Evolutionary conservation across 2,888 invertebrate genomes (phyloP).

Genomic region (Rhagonycha lutea): DNA sequence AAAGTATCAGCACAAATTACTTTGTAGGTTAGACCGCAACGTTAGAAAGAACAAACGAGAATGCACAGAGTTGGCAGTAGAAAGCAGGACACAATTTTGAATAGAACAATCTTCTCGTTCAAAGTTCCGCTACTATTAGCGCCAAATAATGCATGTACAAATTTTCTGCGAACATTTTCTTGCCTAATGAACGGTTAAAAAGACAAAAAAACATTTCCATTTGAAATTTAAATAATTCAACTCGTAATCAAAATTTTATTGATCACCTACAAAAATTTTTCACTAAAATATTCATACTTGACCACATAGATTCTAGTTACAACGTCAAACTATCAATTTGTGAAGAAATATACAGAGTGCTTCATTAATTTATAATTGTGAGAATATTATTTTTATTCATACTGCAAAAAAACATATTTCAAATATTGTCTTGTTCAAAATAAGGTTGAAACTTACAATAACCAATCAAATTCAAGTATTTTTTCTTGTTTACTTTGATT

Average conservation of each 20-base stretch:
- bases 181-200: neutral
- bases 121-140: conserved; percentile 28
- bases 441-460: too few species aligned
- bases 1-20: neutral
- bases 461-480: too few species aligned
- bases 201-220: neutral
- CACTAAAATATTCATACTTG: neutral
- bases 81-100: conserved; percentile 42
- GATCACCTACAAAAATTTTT: neutral
- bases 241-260: neutral
- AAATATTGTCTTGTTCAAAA: too few species aligned
- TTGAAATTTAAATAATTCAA: conserved; percentile 2
- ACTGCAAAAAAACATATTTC: too few species aligned
- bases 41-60: conserved; percentile 28
- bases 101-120: conserved; percentile 16
- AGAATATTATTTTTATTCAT: neutral
- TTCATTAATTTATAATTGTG: neutral
- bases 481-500: too few species aligned
- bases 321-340: neutral
- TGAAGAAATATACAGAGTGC: neutral
- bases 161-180: too few species aligned
- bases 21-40: conserved; percentile 30
- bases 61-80: conserved; percentile 32
- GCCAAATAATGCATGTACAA: neutral
- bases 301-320: neutral